phyloP scores from a whole-genome alignment of 2,797 vertebrate genomes.

The Lagorchestes hirsutus region DNA sequence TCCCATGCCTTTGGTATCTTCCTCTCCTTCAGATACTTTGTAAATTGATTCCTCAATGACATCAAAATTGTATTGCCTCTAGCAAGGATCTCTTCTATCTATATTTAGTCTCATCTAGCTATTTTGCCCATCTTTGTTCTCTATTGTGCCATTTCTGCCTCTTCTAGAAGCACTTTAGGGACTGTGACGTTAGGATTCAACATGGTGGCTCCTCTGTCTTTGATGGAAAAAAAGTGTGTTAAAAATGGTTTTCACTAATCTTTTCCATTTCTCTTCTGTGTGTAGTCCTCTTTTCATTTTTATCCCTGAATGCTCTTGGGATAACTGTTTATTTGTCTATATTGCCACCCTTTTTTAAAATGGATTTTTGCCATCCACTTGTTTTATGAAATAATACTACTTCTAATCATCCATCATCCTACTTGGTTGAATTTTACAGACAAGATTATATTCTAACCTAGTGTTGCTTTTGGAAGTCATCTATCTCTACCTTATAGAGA shows the following conservation, averaged over 20 bases:
- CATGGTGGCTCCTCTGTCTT: not conserved
- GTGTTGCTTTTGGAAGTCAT: not conserved
- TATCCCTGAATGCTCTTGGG: not conserved
- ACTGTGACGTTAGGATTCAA: not conserved
- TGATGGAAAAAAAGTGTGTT: not conserved
- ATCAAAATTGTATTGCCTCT: not conserved
- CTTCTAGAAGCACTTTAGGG: not conserved
- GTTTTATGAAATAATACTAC: not conserved
- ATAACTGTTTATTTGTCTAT: not conserved
- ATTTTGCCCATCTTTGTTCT: not conserved
- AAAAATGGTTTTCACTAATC: not conserved
- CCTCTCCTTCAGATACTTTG: not conserved
- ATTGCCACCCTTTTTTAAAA: not conserved
- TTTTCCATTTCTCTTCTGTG: not conserved
- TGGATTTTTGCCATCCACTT: not conserved
- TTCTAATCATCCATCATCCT: not conserved
- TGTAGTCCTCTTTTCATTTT: not conserved
- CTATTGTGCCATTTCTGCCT: not conserved
- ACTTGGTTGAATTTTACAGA: not conserved
- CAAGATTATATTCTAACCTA: not conserved
- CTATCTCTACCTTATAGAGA: not conserved
- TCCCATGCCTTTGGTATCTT: not conserved
- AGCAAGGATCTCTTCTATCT: not conserved
- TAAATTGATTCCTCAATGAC: not conserved
- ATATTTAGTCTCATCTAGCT: not conserved